Base-by-base conservation (phyloP, 2,888 invertebrate species). In the Drosophila gaucha region DNA sequence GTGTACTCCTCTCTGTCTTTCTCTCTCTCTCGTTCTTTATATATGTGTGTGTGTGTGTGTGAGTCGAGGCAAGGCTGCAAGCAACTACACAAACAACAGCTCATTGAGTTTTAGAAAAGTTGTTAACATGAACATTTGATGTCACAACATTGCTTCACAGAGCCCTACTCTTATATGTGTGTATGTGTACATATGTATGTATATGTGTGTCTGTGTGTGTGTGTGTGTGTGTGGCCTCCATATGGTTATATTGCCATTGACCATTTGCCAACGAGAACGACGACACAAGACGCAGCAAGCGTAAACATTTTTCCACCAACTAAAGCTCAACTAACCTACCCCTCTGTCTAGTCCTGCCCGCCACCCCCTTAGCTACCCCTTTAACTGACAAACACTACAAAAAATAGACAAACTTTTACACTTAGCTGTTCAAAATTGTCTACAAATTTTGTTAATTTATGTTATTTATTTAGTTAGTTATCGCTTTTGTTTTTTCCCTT, bases 381-480 rank as follows among this genome's bases (percentile, higher is more conserved):
- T 38, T 22, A 20, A 35, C 43, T 46, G 49, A 12, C 22, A 33
- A 18, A 57, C 28, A 59, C n/a, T 24, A 54, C 35, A 58, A 24
- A 35, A 54, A 50, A 38, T 20, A 55, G 44, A 80, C 71, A 86
- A 80, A 80, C 68, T 80, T 80, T 84, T 72, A 86, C 80, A 80
- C 87, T 80, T 80, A 86, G 67, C 80, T 63, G 85, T 26, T 84
- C 80, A 80, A 84, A 86, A 80, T 80, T 80, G 80, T 86, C 87
- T 84, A 80, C 85, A 80, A 80, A 80, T 80, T 86, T 84, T 69
- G 80, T 80, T 80, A 80, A 80, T 80, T 80, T 86, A 80, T 80
- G 87, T 80, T 86, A 80, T 80, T 80, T 80, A 86, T 86, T 84
- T 80, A 80, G 80, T 86, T 86, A 86, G 87, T 80, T 86, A 80